phyloP scores from a whole-genome alignment of 2,888 invertebrate genomes.

The Pandemis heparana region DNA sequence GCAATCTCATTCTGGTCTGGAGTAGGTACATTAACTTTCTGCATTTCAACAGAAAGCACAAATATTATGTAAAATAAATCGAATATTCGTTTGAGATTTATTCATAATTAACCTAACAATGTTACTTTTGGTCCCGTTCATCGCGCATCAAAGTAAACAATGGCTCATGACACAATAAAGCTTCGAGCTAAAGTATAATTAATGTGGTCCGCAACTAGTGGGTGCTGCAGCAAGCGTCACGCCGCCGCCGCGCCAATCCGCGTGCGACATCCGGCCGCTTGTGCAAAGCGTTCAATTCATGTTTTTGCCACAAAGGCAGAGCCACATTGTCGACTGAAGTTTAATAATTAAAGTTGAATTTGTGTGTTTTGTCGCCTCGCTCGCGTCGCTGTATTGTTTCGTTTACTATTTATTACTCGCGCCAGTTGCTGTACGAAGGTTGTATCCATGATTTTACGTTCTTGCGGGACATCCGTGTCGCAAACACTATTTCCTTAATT shows the following conservation, averaged over 20 bases:
- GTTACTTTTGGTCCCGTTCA: neutral
- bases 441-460: conserved; percentile 2
- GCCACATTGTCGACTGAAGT: conserved; percentile 36
- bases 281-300: conserved; percentile 32
- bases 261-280: conserved; percentile 29
- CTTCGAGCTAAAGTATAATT: conserved; percentile 15
- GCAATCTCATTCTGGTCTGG: too few relatives aligned
- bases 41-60: too few relatives aligned
- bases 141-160: neutral
- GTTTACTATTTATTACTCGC: conserved; percentile 41
- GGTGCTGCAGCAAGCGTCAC: conserved; percentile 33
- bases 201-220: conserved; percentile 33
- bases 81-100: neutral
- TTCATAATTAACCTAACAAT: neutral
- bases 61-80: too few relatives aligned
- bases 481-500: neutral
- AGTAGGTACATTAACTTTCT: too few relatives aligned
- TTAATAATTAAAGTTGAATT: conserved; percentile 43
- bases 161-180: conserved; percentile 1
- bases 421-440: conserved; percentile 14
- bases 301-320: conserved; percentile 33
- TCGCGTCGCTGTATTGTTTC: conserved; percentile 35
- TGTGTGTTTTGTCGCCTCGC: conserved; percentile 41
- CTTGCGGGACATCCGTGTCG: neutral
- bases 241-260: conserved; percentile 35